A percentile compares a stretch with the other conserved stretches of the same genome.
These are phyloP conservation scores for Slavum lentiscoides DNA, from an alignment of 2,888 invertebrate species.

Conservation along the genomic window DNA sequence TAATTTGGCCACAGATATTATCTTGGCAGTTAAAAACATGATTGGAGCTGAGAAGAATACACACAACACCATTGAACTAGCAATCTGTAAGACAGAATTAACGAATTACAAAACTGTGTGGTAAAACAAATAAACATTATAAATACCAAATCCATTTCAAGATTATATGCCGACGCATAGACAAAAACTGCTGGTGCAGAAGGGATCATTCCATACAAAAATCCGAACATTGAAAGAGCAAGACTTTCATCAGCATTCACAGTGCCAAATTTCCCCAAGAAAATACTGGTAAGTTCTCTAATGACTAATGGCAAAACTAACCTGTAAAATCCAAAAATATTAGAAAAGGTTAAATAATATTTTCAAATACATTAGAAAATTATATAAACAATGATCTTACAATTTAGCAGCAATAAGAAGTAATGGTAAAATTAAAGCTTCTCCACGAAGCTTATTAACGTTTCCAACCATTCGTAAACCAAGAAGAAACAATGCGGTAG, in stretches of 20 bases:
- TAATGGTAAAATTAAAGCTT: conserved; percentile 79
- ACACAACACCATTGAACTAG: conserved; percentile 91
- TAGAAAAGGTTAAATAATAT: too few species aligned
- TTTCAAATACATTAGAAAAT: background rate
- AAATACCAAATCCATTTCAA: conserved; percentile 83
- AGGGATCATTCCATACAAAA: conserved; percentile 94
- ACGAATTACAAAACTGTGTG: conserved; percentile 30
- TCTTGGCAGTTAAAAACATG: conserved; percentile 93
- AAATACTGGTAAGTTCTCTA: conserved; percentile 77
- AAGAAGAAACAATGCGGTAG: conserved; percentile 85
- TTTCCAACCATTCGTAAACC: conserved; percentile 93
- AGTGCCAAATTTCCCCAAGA: conserved; percentile 68
- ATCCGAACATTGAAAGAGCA: conserved; percentile 88
- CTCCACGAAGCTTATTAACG: conserved; percentile 75
- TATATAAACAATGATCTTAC: conserved; percentile 61
- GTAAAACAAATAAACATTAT: conserved; percentile 22
- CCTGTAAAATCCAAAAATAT: conserved; percentile 60
- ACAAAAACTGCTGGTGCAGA: conserved; percentile 96
- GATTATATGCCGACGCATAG: conserved; percentile 83
- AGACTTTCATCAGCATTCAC: conserved; percentile 72
- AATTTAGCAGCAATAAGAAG: conserved; percentile 88
- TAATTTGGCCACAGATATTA: conserved; percentile 78
- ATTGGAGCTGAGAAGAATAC: conserved; percentile 92
- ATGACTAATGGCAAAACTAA: conserved; percentile 82
- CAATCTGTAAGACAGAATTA: conserved; percentile 69